Percentiles rank a stretch among this genome's conserved stretches.
Conservation (phyloP, 2,888 invertebrate genomes). For the Willowsia nigromaculata region DNA sequence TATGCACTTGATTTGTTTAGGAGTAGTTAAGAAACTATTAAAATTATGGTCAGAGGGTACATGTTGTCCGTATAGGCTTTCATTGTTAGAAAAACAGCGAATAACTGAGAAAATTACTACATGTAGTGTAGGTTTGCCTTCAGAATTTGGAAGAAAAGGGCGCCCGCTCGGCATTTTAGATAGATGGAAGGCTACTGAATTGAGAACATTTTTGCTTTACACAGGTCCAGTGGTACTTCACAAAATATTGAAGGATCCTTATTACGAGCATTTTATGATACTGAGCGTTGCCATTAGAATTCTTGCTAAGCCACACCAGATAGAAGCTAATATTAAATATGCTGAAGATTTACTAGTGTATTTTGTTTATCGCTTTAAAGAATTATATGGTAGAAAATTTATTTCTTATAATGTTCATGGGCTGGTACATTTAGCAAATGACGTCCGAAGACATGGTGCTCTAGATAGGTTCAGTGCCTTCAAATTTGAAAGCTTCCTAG, state of each 20-base stretch:
- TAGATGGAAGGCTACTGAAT: conserved; percentile 79
- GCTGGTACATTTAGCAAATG: background rate
- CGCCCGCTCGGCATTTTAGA: conserved; percentile 75
- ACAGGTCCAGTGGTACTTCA: conserved; percentile 73
- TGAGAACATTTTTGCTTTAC: conserved; percentile 78
- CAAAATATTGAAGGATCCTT: conserved; percentile 43
- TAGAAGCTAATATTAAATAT: no score
- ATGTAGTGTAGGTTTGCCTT: background rate
- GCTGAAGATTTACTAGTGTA: conserved; percentile 33
- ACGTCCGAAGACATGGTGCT: background rate
- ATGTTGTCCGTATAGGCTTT: no score
- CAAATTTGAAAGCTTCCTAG: background rate
- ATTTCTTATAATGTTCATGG: background rate
- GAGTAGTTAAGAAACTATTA: conserved; percentile 24
- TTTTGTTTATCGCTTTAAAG: conserved; percentile 73
- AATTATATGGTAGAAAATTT: background rate
- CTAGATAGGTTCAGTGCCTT: background rate
- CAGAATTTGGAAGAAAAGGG: conserved; percentile 78
- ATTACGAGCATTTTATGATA: conserved; percentile 68
- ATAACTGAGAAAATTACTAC: background rate
- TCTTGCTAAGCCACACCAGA: background rate
- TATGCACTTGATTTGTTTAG: conserved; percentile 55
- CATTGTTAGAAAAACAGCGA: no score
- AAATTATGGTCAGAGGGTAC: conserved; percentile 30
- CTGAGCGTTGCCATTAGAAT: conserved; percentile 49